phyloP scores from a whole-genome alignment of 2,113 vertebrate species.

The Ivindomyrus marchei region DNA sequence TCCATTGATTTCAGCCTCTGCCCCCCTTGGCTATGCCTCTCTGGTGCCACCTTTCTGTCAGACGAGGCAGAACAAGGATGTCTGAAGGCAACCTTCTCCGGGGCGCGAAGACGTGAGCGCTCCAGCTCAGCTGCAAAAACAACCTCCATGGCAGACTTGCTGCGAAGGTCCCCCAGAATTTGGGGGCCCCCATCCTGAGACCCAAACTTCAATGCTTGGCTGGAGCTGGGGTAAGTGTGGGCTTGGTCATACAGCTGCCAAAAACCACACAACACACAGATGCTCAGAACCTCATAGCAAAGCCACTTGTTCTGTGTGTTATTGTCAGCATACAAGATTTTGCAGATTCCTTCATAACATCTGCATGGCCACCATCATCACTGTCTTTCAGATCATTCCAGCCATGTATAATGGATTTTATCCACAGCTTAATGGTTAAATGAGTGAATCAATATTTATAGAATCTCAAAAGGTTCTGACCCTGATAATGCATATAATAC shows the following conservation, averaged over 20 bases:
- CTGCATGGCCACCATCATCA: not conserved
- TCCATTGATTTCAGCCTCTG: conserved; percentile 46
- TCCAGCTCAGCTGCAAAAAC: conserved; percentile 47
- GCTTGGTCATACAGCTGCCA: conserved; percentile 32
- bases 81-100: conserved; percentile 44
- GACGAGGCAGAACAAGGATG: conserved; percentile 66
- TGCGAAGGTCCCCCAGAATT: conserved; percentile 49
- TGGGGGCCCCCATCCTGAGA: conserved; percentile 33
- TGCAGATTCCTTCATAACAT: not conserved
- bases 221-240: conserved; percentile 24
- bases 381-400: not conserved
- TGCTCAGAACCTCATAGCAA: not conserved
- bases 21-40: conserved; percentile 37
- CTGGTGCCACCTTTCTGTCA: conserved; percentile 51
- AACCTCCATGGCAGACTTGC: conserved; percentile 64
- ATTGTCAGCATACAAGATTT: not conserved
- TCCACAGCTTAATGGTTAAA: not conserved
- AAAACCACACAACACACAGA: conserved; percentile 3
- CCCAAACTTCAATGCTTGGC: conserved; percentile 28
- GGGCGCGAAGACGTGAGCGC: conserved; percentile 51
- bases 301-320: not conserved
- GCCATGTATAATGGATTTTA: not conserved
- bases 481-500: not conserved
- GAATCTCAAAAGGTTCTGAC: not conserved
- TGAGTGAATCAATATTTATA: not conserved